phyloP scores from a whole-genome alignment of 1,140 invertebrate species.

The Drosophila guanche region DNA sequence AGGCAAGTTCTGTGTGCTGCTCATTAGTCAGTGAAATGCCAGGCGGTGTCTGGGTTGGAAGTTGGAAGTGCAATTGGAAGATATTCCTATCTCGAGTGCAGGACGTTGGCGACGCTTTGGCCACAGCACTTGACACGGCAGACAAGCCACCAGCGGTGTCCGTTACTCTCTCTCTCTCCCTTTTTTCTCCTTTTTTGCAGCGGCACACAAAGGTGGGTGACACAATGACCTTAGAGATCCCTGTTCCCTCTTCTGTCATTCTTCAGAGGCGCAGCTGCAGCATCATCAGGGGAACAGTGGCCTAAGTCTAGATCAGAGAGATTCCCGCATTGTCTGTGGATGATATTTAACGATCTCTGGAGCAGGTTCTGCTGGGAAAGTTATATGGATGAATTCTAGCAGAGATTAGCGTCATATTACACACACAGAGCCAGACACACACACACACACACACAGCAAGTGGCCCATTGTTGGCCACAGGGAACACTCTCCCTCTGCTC shows the following conservation, averaged over 20 bases:
- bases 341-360: constrained; percentile 47
- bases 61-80: constrained; percentile 11
- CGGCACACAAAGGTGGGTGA: constrained; percentile 42
- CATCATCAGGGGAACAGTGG: constrained; percentile 7
- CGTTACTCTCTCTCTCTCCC: constrained; percentile 4
- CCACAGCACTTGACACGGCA: constrained; percentile 32
- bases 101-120: too few species aligned
- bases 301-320: constrained; percentile 45
- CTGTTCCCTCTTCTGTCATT: constrained; percentile 2
- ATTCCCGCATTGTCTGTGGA: constrained; percentile 31
- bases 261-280: constrained; percentile 33
- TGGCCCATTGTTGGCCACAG: constrained; percentile 40
- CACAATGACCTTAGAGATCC: constrained; percentile 25
- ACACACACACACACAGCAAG: constrained; percentile 58
- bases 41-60: neutral
- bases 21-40: constrained; percentile 19
- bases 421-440: constrained; percentile 7
- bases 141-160: neutral
- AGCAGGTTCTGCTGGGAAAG: constrained; percentile 51
- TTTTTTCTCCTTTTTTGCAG: too few species aligned
- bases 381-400: constrained; percentile 52
- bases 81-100: too few species aligned
- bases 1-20: constrained; percentile 29
- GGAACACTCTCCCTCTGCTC: constrained; percentile 20
- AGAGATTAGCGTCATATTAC: constrained; percentile 76